Conservation (phyloP, 92 coral and sea anemone genomes). For the Micromussa lordhowensis region DNA sequence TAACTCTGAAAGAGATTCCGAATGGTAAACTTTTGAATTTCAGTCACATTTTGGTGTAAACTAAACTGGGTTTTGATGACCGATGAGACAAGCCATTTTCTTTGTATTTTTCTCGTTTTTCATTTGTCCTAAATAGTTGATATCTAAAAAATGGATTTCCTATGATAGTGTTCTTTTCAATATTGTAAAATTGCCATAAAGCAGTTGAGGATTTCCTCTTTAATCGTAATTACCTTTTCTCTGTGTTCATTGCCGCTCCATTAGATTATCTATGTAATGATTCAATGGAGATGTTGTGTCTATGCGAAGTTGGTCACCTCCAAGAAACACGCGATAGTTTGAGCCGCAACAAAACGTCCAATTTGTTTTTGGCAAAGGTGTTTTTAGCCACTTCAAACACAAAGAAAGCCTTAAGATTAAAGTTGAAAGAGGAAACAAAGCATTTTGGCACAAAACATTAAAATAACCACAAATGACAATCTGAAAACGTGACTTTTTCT, state of each 20-base stretch:
- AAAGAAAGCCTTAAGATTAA: neutral
- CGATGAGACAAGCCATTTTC: neutral
- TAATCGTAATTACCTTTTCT: constrained; percentile 35
- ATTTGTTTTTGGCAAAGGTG: neutral
- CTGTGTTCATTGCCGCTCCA: constrained; percentile 55
- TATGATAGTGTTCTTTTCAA: neutral
- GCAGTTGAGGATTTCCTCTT: constrained; percentile 24
- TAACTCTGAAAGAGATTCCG: neutral
- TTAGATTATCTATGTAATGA: constrained; percentile 33
- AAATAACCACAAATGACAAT: neutral
- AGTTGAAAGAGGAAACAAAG: neutral
- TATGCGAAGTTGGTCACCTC: constrained; percentile 1
- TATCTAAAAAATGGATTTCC: neutral
- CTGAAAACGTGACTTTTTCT: neutral
- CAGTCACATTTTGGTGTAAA: neutral
- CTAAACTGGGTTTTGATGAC: neutral
- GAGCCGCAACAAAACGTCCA: neutral
- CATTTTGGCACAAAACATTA: neutral
- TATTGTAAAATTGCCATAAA: constrained; percentile 32
- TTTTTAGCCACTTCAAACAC: neutral
- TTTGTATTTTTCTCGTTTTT: neutral
- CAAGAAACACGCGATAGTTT: constrained; percentile 38
- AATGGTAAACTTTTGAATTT: neutral
- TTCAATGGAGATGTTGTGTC: constrained; percentile 44
- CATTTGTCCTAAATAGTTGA: neutral